Evolutionary conservation across 2,888 invertebrate genomes (phyloP), one percentile per base, ranked within the genome.

Genomic region (Drosophila mercatorum): DNA sequence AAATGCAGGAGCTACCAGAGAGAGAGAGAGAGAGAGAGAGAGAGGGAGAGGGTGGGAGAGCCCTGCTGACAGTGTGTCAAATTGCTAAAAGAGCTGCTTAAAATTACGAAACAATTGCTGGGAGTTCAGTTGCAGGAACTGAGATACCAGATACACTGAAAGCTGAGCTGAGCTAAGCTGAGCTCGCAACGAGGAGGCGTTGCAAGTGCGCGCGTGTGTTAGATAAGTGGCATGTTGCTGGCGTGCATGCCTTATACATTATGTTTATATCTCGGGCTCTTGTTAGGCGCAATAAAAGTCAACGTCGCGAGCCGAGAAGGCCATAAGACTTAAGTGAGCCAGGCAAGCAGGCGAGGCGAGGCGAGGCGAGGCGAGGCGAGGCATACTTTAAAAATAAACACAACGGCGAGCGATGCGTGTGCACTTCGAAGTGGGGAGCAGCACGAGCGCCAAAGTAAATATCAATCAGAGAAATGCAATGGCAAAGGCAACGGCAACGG

Each of bases 1-100:
- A 28, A 31, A 38, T 56, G 46, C 14, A 14, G 26, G 26, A 46
- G 46, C 2, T 12, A 3, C 12, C 12, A 26, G 12, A n/a, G n/a
- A 44, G 8, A 31, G n/a, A 14, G 7, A 44, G 41, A 22, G 26
- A 22, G 31, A 34, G 36, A 28, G 5, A 5, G 38, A 10, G 14
- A 12, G 36, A 22, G 26, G 22, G 38, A n/a, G 7, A 17, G 17
- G 7, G 12, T 0, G 44, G 4, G n/a, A 1, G 12, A 14, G 36
- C 2, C 5, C 31, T 6, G 56, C 43, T 36, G 57, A 59, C 68
- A 62, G 47, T 47, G 52, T 31, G 34, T 34, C 57, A 56, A 69
- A 70, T 55, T 59, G 58, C 26, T 68, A 59, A n/a, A 53, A 36
- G 41, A 14, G 26, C 52, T 31, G 26, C 17, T 7, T 3, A 26